A percentile compares a stretch with the other conserved stretches of the same genome.
These are phyloP conservation scores for Lysandra coridon DNA, from an alignment of 2,888 invertebrate species.

Conservation along the genomic window DNA sequence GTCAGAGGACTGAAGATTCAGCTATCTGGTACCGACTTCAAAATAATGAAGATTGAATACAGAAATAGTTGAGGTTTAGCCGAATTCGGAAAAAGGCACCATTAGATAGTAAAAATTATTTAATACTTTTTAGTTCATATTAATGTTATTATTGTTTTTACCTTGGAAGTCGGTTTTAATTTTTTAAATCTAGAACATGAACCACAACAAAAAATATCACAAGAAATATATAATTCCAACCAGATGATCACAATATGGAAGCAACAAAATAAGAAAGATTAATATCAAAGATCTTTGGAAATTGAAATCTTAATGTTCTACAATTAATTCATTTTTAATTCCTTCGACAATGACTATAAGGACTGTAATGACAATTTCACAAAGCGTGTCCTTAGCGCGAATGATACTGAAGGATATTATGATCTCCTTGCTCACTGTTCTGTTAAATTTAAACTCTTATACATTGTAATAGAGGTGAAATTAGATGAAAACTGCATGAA, in stretches of 20 bases:
- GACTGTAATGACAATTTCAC: constrained; percentile 67
- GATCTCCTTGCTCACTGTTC: constrained; percentile 70
- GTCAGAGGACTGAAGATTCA: no score
- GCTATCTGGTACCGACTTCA: no score
- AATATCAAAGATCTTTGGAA: background rate
- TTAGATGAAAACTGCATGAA: constrained; percentile 48
- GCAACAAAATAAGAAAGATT: background rate
- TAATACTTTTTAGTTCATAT: no score
- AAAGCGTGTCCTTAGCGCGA: constrained; percentile 62
- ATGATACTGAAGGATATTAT: constrained; percentile 71
- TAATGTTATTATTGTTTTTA: no score
- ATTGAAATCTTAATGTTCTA: background rate
- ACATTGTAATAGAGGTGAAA: constrained; percentile 47
- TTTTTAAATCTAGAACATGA: background rate
- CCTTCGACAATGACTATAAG: constrained; percentile 47
- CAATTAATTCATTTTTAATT: constrained; percentile 8
- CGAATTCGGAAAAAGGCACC: no score
- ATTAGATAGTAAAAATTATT: no score
- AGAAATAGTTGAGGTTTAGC: no score
- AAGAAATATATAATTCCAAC: background rate
- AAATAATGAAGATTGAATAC: no score
- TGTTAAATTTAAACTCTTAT: constrained; percentile 37
- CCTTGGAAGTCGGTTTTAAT: no score
- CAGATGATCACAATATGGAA: background rate
- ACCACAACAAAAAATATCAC: background rate